A percentile compares a stretch with the other conserved stretches of the same genome.
Evolutionary conservation across 2,113 vertebrate genomes (phyloP).

Genomic region (Ictalurus furcatus): DNA sequence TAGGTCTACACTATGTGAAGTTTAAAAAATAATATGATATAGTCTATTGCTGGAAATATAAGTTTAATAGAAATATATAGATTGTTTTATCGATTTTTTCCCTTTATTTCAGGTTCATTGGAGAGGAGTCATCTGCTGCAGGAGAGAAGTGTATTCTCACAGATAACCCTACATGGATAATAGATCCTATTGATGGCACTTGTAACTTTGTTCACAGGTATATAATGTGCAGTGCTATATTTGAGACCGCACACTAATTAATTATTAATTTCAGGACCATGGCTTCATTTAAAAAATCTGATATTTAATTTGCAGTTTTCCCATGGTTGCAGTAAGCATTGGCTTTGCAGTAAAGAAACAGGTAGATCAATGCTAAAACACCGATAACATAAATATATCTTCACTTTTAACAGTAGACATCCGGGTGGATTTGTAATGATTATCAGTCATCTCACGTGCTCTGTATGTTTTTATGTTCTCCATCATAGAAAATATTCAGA

Average conservation of each 20-base stretch:
- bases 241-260: not conserved
- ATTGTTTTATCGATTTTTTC: not conserved
- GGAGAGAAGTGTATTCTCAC: conserved; percentile 83
- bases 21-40: not conserved
- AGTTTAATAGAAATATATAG: not conserved
- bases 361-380: conserved; percentile 65
- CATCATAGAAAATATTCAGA: not conserved
- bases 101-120: conserved; percentile 78
- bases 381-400: not conserved
- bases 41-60: not conserved
- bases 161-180: conserved; percentile 83
- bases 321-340: conserved; percentile 87
- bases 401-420: not conserved
- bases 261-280: not conserved
- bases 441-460: not conserved
- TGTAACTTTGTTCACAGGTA: conserved; percentile 91
- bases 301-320: conserved; percentile 59
- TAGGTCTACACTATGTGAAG: not conserved
- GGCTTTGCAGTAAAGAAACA: conserved; percentile 86
- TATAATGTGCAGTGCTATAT: not conserved
- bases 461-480: not conserved
- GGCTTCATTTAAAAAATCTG: not conserved
- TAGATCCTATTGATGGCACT: conserved; percentile 87
- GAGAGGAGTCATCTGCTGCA: conserved; percentile 83
- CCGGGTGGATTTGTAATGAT: not conserved